Evolutionary conservation across 92 coral and sea anemone species (phyloP).

Genomic region (Parazoanthus swiftii): DNA sequence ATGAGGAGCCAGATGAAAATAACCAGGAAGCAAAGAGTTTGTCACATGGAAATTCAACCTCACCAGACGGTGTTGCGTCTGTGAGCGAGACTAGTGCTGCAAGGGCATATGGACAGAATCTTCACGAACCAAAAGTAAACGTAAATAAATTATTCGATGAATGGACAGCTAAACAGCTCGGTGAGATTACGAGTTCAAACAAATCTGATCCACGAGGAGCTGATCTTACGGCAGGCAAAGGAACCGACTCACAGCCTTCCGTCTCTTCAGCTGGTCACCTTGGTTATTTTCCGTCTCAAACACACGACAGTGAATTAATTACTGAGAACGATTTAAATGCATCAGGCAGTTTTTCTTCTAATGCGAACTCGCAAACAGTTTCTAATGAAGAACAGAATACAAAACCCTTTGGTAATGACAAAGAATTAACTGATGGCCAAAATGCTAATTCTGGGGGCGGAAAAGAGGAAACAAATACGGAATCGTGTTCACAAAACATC

Average conservation of each 20-base stretch:
- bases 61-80: not conserved
- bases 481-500: not conserved
- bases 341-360: not conserved
- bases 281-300: not conserved
- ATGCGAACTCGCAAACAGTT: not conserved
- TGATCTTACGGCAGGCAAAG: not conserved
- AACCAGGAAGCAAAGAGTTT: not conserved
- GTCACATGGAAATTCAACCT: not conserved
- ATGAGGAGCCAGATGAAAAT: not conserved
- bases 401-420: not conserved
- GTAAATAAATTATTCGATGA: slow-evolving; percentile 49
- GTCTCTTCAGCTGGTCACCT: not conserved
- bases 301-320: not conserved
- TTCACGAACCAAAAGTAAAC: slow-evolving; percentile 33
- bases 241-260: not conserved
- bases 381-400: not conserved
- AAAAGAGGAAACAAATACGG: not conserved
- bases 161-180: slow-evolving; percentile 50
- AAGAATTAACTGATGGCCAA: not conserved
- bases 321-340: slow-evolving; percentile 24
- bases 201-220: not conserved
- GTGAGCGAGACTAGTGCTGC: not conserved
- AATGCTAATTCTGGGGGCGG: not conserved
- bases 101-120: slow-evolving; percentile 32
- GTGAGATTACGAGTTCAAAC: slow-evolving; percentile 46